Base-by-base conservation (phyloP, 1,140 invertebrate genomes). In the Papilio polytes region DNA sequence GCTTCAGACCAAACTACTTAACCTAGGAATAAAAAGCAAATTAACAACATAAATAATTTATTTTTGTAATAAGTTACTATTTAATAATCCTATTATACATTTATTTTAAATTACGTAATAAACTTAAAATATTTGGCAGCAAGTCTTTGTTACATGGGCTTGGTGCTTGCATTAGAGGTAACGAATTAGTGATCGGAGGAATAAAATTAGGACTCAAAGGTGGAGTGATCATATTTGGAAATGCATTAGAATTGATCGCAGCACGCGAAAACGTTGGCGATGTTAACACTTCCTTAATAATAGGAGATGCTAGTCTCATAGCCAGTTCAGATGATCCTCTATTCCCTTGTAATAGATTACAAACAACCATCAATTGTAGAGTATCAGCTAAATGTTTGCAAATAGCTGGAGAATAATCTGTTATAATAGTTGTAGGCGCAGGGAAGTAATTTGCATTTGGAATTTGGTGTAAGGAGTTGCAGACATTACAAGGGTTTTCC, bases 331-430 rank as follows among this genome's bases (percentile, higher is more conserved):
- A 84, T 26, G 84, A 86, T 3, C 85, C 86, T 63, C 85, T 86
- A 0, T 79, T 86, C 56, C 88, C 90, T 70, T 92, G 88, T 13
- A 94, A 76, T 44, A 93, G 80, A 82, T 93, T 92, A 56, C 83
- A 85, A 6, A 93, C 92, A 26, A 92, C 91, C 93, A 94, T 92
- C 0, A 94, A 72, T 46, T 94, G 90, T 15, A 94, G 80, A 0
- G 91, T 90, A 80, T 94, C 88, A 10, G 87, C 89, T 63, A 94
- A 66, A 63, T 92, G 92, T 72, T 93, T 88, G 53, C 93, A 94
- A 0, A 91, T 86, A 18, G 89, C 80, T 46, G 92, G 92, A 2
- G 91, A 88, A 72, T 90, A 93, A 70, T 94, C 93, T 2, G 92
- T 92, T 20, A 92, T 90, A 8, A 94, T 84, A 1, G 86, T 90